Conservation (phyloP, 2,113 vertebrate genomes). For the Thunnus thynnus region DNA sequence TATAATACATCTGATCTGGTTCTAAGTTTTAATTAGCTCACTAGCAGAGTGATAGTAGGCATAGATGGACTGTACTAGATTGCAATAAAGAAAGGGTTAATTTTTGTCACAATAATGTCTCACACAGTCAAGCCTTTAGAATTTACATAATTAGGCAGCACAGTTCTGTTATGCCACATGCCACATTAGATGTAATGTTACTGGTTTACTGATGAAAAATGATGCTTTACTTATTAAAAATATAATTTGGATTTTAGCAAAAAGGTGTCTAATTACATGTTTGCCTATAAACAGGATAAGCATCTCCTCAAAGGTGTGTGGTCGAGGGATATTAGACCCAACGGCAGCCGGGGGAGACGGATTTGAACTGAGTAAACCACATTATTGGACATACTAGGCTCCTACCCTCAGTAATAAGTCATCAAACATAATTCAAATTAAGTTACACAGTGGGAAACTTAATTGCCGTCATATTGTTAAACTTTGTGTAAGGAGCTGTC, state of each 20-base stretch:
- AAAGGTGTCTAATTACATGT: constrained; percentile 44
- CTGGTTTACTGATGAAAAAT: constrained; percentile 30
- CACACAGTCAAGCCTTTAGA: background rate
- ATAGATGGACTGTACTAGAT: background rate
- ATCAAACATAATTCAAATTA: constrained; percentile 51
- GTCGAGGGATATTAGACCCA: constrained; percentile 42
- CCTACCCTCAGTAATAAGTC: constrained; percentile 54
- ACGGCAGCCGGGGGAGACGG: constrained; percentile 43
- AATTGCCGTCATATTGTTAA: constrained; percentile 33
- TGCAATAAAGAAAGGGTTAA: background rate
- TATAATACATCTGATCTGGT: background rate
- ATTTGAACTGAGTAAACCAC: constrained; percentile 60
- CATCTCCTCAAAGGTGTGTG: constrained; percentile 50
- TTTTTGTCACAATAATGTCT: background rate
- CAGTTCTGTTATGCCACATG: background rate
- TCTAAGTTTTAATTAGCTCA: constrained; percentile 5
- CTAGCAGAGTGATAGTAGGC: background rate
- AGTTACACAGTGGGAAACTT: constrained; percentile 34
- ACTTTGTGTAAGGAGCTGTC: constrained; percentile 18
- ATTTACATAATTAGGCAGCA: background rate
- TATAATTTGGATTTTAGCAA: constrained; percentile 15
- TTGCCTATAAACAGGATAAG: constrained; percentile 29
- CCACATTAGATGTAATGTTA: constrained; percentile 20
- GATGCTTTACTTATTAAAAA: constrained; percentile 17
- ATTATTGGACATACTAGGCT: constrained; percentile 53